A percentile compares a stretch with the other conserved stretches of the same genome.
phyloP scores from a whole-genome alignment of 2,888 invertebrate species.

The Linyphia triangularis region DNA sequence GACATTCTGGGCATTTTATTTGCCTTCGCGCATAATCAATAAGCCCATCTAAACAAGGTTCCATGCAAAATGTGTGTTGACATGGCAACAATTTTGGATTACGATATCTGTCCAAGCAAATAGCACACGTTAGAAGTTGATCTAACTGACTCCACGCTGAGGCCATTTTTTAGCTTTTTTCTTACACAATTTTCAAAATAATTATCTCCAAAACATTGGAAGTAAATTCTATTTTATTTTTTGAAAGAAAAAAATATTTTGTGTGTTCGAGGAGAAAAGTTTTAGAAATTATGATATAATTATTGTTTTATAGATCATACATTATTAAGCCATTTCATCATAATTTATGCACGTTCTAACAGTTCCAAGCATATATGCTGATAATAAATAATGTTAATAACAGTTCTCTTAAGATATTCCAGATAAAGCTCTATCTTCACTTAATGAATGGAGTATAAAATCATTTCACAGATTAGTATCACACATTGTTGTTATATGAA shows the following conservation, averaged over 20 bases:
- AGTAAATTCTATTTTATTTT: too few species aligned
- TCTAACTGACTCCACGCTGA: conserved; percentile 82
- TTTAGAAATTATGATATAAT: too few species aligned
- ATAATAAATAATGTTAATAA: not conserved
- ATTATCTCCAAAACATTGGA: too few species aligned
- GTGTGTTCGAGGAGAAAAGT: too few species aligned
- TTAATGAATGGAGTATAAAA: not conserved
- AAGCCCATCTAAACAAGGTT: conserved; percentile 98
- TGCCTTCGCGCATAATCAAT: conserved; percentile 96
- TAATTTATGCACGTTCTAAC: not conserved
- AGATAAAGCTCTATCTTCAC: not conserved
- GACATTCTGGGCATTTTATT: conserved; percentile 98
- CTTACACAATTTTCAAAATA: too few species aligned
- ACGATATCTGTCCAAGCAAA: conserved; percentile 97
- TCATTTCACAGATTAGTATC: conserved; percentile 57
- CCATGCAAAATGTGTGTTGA: conserved; percentile 99
- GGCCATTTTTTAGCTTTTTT: conserved; percentile 71
- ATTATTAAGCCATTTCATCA: too few species aligned
- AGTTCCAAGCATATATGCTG: not conserved
- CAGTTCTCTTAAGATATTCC: not conserved
- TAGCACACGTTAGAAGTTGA: conserved; percentile 97
- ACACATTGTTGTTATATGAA: conserved; percentile 44
- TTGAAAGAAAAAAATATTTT: too few species aligned
- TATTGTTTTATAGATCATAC: too few species aligned
- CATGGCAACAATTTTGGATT: conserved; percentile 99